A percentile compares a stretch with the other conserved stretches of the same genome.
Conservation (phyloP, 1,140 invertebrate species). For the Leptoteleia sp. region DNA sequence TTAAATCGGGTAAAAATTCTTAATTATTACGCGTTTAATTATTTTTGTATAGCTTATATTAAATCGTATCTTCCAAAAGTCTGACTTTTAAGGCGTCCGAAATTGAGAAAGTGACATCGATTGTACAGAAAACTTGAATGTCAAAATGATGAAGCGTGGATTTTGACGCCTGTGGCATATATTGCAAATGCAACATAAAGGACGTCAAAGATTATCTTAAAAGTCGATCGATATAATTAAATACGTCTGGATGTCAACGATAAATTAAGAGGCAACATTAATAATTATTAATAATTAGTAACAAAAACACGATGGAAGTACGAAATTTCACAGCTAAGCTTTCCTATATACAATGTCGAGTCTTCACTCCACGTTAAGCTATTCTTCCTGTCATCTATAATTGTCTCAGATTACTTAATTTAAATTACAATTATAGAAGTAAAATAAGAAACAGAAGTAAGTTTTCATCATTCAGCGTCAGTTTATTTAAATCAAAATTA, state of each 20-base stretch:
- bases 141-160: conserved; percentile 3
- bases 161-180: neutral
- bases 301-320: conserved; percentile 28
- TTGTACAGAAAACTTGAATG: conserved; percentile 12
- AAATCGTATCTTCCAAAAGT: conserved; percentile 33
- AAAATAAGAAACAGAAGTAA: conserved; percentile 15
- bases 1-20: no score
- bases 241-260: conserved; percentile 40
- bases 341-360: conserved; percentile 43
- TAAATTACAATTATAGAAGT: conserved; percentile 8
- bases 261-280: conserved; percentile 41
- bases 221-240: conserved; percentile 31
- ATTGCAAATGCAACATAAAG: neutral
- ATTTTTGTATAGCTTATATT: no score
- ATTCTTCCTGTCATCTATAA: conserved; percentile 9
- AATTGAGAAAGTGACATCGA: conserved; percentile 14
- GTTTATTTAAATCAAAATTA: conserved; percentile 4
- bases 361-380: conserved; percentile 19
- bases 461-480: conserved; percentile 32
- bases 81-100: conserved; percentile 25
- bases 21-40: no score
- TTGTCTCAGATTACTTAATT: conserved; percentile 13
- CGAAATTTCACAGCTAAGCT: conserved; percentile 48
- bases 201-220: conserved; percentile 6
- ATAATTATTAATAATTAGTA: conserved; percentile 51